Percentiles rank a stretch among this genome's conserved stretches.
Evolutionary conservation across 2,888 invertebrate species (phyloP).

Genomic region (Mythimna loreyi): DNA sequence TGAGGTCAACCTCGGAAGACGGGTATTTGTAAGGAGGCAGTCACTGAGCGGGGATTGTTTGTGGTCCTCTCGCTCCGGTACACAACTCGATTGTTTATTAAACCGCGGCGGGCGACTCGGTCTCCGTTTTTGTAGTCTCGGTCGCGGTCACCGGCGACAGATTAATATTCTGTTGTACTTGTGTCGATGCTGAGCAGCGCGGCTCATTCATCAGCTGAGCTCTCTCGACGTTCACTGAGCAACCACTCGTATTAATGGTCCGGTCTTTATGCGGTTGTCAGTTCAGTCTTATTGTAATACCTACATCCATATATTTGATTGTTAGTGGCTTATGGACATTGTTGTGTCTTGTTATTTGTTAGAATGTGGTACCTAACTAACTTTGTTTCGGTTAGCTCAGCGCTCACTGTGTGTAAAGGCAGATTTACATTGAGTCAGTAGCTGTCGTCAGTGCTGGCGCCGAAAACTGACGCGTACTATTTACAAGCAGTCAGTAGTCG

Average conservation of each 20-base stretch:
- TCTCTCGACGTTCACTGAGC: constrained; percentile 5
- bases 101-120: constrained; percentile 1
- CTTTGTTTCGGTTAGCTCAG: constrained; percentile 1
- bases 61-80: constrained; percentile 5
- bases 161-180: constrained; percentile 40
- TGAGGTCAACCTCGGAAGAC: background rate
- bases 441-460: no score
- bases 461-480: no score
- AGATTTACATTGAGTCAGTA: no score
- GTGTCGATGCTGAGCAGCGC: constrained; percentile 7
- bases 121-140: constrained; percentile 24
- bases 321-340: background rate
- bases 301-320: background rate
- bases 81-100: constrained; percentile 41
- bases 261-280: background rate
- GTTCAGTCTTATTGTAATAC: background rate
- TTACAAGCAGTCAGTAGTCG: no score
- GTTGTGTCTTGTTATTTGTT: background rate
- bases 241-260: constrained; percentile 10
- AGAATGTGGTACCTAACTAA: background rate
- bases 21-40: constrained; percentile 20
- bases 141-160: constrained; percentile 21
- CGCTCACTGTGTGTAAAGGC: background rate
- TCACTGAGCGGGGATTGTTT: background rate
- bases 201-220: constrained; percentile 1